Evolutionary conservation across 2,797 vertebrate genomes (phyloP).

Genomic region (Trachops cirrhosus): DNA sequence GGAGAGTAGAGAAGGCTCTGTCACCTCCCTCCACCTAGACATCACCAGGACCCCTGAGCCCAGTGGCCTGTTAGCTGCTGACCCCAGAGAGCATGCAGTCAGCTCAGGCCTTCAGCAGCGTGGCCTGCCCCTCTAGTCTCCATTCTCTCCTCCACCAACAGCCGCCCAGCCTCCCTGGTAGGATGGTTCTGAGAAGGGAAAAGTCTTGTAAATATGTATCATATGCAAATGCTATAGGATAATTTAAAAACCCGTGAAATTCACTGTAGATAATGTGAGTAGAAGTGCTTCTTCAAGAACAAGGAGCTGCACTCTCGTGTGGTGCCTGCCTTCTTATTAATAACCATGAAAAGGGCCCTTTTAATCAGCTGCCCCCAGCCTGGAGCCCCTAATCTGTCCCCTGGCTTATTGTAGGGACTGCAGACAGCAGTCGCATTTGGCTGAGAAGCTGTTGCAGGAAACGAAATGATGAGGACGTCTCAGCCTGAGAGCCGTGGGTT

Average conservation of each 20-base stretch:
- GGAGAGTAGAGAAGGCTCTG: neutral
- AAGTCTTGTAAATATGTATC: constrained; percentile 64
- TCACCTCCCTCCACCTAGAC: neutral
- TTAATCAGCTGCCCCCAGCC: neutral
- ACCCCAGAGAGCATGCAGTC: neutral
- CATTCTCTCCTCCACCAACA: neutral
- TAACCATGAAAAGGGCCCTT: neutral
- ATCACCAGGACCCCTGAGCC: neutral
- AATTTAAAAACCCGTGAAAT: constrained; percentile 42
- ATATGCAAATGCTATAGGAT: constrained; percentile 52
- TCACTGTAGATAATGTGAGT: neutral
- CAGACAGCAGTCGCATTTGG: neutral
- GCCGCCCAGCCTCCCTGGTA: neutral
- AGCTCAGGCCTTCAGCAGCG: neutral
- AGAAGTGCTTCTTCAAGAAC: constrained; percentile 26
- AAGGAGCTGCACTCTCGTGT: neutral
- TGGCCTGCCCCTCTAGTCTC: neutral
- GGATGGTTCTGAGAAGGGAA: constrained; percentile 30
- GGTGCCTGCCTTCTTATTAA: neutral
- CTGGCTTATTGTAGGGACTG: neutral
- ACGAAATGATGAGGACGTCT: neutral
- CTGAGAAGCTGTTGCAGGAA: neutral
- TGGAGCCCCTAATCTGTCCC: neutral
- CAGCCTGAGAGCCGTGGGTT: neutral
- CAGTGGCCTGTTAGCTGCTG: neutral